These are phyloP conservation scores for Microdon myrmicae DNA, from an alignment of 2,888 invertebrate genomes.

Conservation along the genomic window DNA sequence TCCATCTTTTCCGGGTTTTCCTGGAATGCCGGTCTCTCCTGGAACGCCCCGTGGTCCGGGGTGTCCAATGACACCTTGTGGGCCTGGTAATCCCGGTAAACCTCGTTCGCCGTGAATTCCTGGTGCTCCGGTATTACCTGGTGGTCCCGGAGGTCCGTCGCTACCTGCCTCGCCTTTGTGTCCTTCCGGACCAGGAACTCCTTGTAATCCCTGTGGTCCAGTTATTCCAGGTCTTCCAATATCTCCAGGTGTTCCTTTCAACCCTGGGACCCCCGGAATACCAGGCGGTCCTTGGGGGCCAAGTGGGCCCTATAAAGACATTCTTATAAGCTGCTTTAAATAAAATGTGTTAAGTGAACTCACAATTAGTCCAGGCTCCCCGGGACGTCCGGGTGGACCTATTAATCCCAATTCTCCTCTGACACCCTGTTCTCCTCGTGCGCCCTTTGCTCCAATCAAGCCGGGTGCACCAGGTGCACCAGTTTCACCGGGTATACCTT, in stretches of 20 bases:
- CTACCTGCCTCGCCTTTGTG: constrained; percentile 80
- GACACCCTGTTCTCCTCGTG: constrained; percentile 79
- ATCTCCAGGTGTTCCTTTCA: constrained; percentile 79
- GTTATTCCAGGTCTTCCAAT: constrained; percentile 75
- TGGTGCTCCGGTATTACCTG: constrained; percentile 67
- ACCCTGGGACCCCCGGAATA: constrained; percentile 74
- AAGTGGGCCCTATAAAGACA: constrained; percentile 73
- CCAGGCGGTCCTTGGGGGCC: constrained; percentile 78
- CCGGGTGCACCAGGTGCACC: constrained; percentile 69
- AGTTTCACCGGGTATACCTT: constrained; percentile 69
- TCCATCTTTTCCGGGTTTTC: constrained; percentile 78
- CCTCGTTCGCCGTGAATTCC: constrained; percentile 69
- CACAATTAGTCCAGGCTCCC: constrained; percentile 78
- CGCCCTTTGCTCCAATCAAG: constrained; percentile 77
- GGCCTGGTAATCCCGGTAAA: constrained; percentile 58
- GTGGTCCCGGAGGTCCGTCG: constrained; percentile 76
- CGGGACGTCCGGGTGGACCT: constrained; percentile 82
- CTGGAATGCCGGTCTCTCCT: constrained; percentile 77
- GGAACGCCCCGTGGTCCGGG: constrained; percentile 60
- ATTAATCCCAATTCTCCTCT: constrained; percentile 79
- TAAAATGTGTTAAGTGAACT: constrained; percentile 53
- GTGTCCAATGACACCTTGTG: constrained; percentile 56
- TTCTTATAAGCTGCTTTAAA: neutral
- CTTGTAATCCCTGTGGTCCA: constrained; percentile 77
- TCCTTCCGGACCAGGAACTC: constrained; percentile 78